Evolutionary conservation across 2,888 invertebrate genomes (phyloP).

Genomic region (Drosophila eohydei): DNA sequence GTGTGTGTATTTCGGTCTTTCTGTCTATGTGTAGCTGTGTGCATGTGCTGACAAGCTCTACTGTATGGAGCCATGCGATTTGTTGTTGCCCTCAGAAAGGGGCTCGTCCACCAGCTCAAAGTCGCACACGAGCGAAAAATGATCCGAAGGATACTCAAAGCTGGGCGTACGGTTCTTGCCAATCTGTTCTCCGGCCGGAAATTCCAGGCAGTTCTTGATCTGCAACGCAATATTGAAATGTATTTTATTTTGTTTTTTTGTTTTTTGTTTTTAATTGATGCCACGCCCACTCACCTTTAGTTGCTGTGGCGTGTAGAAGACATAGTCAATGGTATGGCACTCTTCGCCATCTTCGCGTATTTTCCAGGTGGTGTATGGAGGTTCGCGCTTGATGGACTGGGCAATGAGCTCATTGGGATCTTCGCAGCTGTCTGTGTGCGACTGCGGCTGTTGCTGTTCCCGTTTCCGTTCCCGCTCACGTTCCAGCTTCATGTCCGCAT

Average conservation of each 20-base stretch:
- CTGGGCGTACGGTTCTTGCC: constrained; percentile 89
- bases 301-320: constrained; percentile 87
- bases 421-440: constrained; percentile 20
- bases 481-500: constrained; percentile 85
- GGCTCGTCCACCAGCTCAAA: constrained; percentile 84
- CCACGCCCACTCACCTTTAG: constrained; percentile 85
- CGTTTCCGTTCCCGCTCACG: constrained; percentile 49
- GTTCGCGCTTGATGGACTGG: constrained; percentile 86
- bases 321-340: constrained; percentile 91
- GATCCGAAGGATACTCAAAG: constrained; percentile 90
- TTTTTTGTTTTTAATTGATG: too few species aligned
- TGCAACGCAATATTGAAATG: constrained; percentile 18
- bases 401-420: constrained; percentile 67
- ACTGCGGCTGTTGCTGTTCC: constrained; percentile 18
- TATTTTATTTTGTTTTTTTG: too few species aligned
- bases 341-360: constrained; percentile 89
- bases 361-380: constrained; percentile 92
- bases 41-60: constrained; percentile 28
- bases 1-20: background rate
- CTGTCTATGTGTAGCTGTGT: background rate
- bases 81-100: constrained; percentile 11
- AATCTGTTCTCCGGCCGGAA: constrained; percentile 89
- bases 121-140: constrained; percentile 90
- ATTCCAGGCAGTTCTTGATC: constrained; percentile 84
- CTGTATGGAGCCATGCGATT: constrained; percentile 52